phyloP scores from a whole-genome alignment of 2,888 invertebrate genomes.

The Abrostola triplasia region DNA sequence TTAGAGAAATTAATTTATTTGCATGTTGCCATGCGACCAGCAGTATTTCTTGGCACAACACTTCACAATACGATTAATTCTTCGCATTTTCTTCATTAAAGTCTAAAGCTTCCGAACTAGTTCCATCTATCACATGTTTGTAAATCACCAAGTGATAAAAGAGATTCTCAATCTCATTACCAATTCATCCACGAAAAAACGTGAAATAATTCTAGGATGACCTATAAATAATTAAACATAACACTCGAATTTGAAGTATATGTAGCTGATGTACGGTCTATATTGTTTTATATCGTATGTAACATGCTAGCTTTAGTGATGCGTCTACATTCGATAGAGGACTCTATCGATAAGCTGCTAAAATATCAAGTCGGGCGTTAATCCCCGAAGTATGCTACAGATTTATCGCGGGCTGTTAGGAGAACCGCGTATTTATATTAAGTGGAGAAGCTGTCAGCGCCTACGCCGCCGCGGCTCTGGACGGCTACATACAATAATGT shows the following conservation, averaged over 20 bases:
- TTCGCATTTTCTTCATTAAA: conserved; percentile 52
- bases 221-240: conserved; percentile 57
- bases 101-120: conserved; percentile 49
- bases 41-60: conserved; percentile 56
- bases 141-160: conserved; percentile 58
- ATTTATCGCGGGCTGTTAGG: conserved; percentile 84
- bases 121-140: conserved; percentile 54
- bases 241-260: conserved; percentile 64
- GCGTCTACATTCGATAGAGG: conserved; percentile 67
- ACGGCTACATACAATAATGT: conserved; percentile 81
- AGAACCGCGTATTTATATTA: conserved; percentile 86
- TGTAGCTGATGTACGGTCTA: conserved; percentile 39
- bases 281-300: conserved; percentile 54
- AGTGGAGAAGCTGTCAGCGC: conserved; percentile 87
- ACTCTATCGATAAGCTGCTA: conserved; percentile 78
- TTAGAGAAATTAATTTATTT: conserved; percentile 31
- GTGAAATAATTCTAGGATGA: conserved; percentile 65
- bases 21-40: conserved; percentile 32
- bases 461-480: conserved; percentile 82
- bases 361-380: conserved; percentile 75
- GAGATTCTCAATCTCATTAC: conserved; percentile 59
- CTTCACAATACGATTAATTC: conserved; percentile 48
- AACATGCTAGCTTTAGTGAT: conserved; percentile 61
- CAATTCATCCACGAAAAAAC: conserved; percentile 62
- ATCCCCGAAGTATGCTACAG: conserved; percentile 72